Conservation (phyloP, 2,888 invertebrate species). For the Acleris laterana region DNA sequence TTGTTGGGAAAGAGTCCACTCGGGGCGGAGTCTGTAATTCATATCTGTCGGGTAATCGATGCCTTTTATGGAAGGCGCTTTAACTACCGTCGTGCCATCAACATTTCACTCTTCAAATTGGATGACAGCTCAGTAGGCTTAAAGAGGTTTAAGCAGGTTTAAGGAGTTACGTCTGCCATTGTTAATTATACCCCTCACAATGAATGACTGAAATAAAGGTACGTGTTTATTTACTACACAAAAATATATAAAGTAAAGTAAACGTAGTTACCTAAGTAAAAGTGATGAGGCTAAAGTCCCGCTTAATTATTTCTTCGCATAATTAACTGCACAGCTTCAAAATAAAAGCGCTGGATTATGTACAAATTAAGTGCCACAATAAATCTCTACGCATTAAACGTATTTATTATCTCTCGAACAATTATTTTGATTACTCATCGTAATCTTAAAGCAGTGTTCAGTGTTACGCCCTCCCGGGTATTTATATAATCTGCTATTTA, state of each 20-base stretch:
- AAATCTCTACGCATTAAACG: conserved; percentile 13
- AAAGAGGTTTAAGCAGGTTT: too few relatives aligned
- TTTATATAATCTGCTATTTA: conserved; percentile 42
- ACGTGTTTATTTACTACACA: too few relatives aligned
- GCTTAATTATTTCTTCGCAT: background rate
- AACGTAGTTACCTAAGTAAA: too few relatives aligned
- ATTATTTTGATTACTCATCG: conserved; percentile 28
- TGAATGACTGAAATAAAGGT: too few relatives aligned
- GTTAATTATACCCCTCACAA: too few relatives aligned
- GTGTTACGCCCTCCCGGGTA: conserved; percentile 20
- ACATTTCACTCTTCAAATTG: conserved; percentile 10
- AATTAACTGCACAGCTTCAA: conserved; percentile 2
- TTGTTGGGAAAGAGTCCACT: conserved; percentile 56
- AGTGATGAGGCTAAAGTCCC: too few relatives aligned
- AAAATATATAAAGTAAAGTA: too few relatives aligned
- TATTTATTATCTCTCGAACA: conserved; percentile 29
- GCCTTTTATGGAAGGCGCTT: conserved; percentile 34
- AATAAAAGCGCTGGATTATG: background rate
- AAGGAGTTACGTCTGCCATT: too few relatives aligned
- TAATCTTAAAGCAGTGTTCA: conserved; percentile 32
- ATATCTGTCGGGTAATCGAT: conserved; percentile 46
- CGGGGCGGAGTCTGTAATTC: conserved; percentile 46
- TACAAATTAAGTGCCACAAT: conserved; percentile 16
- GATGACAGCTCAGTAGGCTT: background rate
- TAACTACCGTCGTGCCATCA: conserved; percentile 12